These are phyloP conservation scores for Aromia moschata DNA, from an alignment of 2,888 invertebrate species.

Conservation along the genomic window DNA sequence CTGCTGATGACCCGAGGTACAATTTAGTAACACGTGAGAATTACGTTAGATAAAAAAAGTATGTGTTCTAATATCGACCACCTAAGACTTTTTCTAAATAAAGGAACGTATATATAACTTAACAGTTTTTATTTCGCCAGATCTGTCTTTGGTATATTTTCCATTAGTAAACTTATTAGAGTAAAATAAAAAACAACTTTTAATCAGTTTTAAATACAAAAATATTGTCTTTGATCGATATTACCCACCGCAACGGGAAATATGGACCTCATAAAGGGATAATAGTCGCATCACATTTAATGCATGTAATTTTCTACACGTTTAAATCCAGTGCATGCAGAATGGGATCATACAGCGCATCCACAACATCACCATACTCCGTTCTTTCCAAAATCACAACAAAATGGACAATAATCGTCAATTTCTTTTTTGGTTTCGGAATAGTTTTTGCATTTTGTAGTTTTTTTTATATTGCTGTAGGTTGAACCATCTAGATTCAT, in stretches of 20 bases:
- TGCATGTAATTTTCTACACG: background rate
- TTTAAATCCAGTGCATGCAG: background rate
- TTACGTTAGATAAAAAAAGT: too few species aligned
- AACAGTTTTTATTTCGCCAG: background rate
- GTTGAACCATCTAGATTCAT: background rate
- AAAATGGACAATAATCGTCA: background rate
- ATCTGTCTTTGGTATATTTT: background rate
- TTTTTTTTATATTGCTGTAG: background rate
- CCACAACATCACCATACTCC: background rate
- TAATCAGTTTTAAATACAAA: background rate
- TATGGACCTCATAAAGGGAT: background rate
- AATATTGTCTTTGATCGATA: background rate
- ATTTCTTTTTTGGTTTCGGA: background rate
- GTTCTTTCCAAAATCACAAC: background rate
- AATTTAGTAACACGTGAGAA: too few species aligned
- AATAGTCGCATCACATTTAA: background rate
- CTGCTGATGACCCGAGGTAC: too few species aligned
- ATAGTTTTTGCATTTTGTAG: background rate
- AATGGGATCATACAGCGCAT: background rate
- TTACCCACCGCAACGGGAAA: background rate
- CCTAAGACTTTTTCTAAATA: background rate
- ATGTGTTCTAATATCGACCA: conserved; percentile 24
- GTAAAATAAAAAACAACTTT: background rate
- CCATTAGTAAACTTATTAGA: too few species aligned
- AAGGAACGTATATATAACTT: background rate